Evolutionary conservation across 2,888 invertebrate genomes (phyloP).

Genomic region (Chloromyia formosa): DNA sequence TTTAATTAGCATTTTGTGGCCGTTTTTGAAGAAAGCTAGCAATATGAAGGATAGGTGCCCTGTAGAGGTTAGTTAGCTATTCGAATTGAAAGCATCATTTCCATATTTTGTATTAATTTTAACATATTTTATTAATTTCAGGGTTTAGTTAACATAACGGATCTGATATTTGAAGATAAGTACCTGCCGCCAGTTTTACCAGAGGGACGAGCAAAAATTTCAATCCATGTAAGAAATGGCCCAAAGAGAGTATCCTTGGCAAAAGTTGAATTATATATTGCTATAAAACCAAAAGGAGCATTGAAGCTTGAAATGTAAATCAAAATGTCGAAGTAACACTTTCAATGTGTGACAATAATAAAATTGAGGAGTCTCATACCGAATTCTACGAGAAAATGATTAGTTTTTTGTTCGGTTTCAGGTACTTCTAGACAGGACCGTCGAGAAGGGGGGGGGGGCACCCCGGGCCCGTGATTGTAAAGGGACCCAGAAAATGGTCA

Average conservation of each 20-base stretch:
- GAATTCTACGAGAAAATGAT: no score
- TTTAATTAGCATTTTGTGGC: slow-evolving; percentile 1
- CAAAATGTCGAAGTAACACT: no score
- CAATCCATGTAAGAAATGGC: slow-evolving; percentile 10
- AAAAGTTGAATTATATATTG: neutral
- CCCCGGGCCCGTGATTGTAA: no score
- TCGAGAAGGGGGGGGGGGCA: no score
- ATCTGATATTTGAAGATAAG: slow-evolving; percentile 17
- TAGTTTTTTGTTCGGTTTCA: no score
- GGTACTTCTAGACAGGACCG: no score
- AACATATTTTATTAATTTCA: neutral
- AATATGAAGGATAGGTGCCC: slow-evolving; percentile 11
- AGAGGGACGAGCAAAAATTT: neutral
- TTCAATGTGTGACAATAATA: no score
- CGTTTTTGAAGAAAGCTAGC: neutral
- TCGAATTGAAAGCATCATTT: no score
- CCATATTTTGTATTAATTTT: neutral
- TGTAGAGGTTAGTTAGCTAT: neutral
- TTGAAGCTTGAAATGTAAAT: neutral
- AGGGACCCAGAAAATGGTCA: no score
- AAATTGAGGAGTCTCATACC: no score
- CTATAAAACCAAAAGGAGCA: slow-evolving; percentile 26
- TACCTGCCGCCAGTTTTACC: slow-evolving; percentile 23
- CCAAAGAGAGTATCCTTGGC: slow-evolving; percentile 1
- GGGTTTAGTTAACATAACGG: slow-evolving; percentile 4